phyloP scores from a whole-genome alignment of 2,113 vertebrate species.

The Ceratotherium simum region DNA sequence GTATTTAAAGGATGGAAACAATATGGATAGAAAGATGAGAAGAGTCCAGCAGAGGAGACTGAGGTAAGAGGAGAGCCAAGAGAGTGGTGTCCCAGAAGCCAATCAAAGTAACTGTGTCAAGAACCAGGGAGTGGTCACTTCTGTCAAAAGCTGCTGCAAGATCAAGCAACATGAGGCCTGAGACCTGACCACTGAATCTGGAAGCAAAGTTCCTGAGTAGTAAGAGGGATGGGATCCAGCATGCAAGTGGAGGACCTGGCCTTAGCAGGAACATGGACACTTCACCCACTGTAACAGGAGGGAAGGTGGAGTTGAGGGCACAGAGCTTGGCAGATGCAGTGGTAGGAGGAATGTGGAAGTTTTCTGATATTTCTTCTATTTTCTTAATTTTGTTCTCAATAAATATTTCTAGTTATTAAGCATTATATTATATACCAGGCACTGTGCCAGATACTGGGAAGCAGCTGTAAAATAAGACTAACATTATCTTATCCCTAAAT shows the following conservation, averaged over 20 bases:
- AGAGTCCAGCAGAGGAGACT: neutral
- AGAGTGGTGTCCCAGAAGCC: neutral
- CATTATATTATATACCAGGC: neutral
- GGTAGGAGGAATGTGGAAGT: fast-evolving
- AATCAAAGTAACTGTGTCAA: neutral
- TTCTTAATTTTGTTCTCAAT: neutral
- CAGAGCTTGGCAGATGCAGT: neutral
- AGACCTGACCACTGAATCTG: neutral
- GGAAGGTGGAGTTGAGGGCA: neutral
- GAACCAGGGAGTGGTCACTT: neutral
- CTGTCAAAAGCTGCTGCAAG: neutral
- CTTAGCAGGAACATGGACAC: neutral
- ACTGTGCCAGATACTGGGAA: neutral
- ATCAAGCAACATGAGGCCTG: neutral
- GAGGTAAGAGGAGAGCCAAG: neutral
- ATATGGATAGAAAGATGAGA: neutral
- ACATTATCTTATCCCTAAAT: neutral
- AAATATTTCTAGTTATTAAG: neutral
- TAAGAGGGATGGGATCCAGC: neutral
- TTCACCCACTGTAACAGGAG: neutral
- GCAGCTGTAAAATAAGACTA: neutral
- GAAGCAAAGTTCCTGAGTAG: neutral
- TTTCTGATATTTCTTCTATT: neutral
- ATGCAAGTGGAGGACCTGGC: neutral
- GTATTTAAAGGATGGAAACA: neutral